Conservation (phyloP, 2,113 vertebrate species). For the Ptilorrhoa leucosticta region DNA sequence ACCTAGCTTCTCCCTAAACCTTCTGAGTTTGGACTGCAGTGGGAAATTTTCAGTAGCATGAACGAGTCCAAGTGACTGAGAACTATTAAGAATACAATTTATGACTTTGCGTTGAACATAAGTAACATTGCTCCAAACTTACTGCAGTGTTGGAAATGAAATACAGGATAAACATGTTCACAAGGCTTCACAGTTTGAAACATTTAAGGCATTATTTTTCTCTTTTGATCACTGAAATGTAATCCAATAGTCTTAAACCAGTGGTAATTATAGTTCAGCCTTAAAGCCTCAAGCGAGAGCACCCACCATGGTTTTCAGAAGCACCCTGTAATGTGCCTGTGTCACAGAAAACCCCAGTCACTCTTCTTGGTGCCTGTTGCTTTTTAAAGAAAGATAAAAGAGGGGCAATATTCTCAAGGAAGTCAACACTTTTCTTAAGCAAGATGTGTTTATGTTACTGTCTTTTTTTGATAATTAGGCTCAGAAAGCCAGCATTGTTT, state of each 20-base stretch:
- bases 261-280: not conserved
- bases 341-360: not conserved
- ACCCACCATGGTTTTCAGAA: not conserved
- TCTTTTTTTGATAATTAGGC: not conserved
- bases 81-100: not conserved
- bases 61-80: not conserved
- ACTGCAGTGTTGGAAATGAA: not conserved
- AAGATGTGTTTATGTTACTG: not conserved
- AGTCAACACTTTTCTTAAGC: not conserved
- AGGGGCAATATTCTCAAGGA: not conserved
- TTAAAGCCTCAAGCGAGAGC: not conserved
- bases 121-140: not conserved
- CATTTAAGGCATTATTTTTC: not conserved
- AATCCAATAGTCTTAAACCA: not conserved
- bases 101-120: not conserved
- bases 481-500: not conserved
- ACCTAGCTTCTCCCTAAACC: not conserved
- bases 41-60: not conserved
- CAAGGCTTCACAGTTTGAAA: not conserved
- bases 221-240: not conserved
- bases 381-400: not conserved
- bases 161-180: not conserved
- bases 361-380: not conserved
- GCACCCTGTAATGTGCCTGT: not conserved
- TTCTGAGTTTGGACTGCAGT: not conserved